These are phyloP conservation scores for Rhagophthalmus giganteus DNA, from an alignment of 2,888 invertebrate species.

Conservation along the genomic window DNA sequence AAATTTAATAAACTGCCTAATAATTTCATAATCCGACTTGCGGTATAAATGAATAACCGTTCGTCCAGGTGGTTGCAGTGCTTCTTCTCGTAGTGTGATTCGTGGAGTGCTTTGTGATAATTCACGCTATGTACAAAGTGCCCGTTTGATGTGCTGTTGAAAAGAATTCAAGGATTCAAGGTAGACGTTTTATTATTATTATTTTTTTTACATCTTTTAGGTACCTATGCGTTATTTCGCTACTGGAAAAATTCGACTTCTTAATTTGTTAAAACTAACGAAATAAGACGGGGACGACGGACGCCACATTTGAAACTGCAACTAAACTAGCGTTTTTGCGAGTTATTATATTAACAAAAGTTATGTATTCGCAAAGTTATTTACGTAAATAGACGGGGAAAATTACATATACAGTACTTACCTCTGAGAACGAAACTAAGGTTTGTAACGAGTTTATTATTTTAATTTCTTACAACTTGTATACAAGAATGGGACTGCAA, in stretches of 20 bases:
- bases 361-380: no score
- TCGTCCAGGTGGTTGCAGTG: constrained; percentile 20
- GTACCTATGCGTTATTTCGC: no score
- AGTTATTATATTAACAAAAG: neutral
- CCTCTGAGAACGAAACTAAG: no score
- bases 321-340: no score
- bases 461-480: constrained; percentile 9
- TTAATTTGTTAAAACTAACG: neutral
- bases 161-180: constrained; percentile 22
- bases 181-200: constrained; percentile 8
- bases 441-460: no score
- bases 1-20: neutral
- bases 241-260: no score
- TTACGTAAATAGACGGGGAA: no score
- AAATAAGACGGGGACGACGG: neutral
- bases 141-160: constrained; percentile 22
- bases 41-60: constrained; percentile 11
- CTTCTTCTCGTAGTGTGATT: constrained; percentile 21
- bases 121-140: constrained; percentile 26
- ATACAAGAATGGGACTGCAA: no score
- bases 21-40: neutral
- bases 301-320: neutral
- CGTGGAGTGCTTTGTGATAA: constrained; percentile 24
- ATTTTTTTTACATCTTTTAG: neutral
- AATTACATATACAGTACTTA: no score